Base-by-base conservation (phyloP, 1,140 invertebrate genomes). In the Brachionus plicatilis region DNA sequence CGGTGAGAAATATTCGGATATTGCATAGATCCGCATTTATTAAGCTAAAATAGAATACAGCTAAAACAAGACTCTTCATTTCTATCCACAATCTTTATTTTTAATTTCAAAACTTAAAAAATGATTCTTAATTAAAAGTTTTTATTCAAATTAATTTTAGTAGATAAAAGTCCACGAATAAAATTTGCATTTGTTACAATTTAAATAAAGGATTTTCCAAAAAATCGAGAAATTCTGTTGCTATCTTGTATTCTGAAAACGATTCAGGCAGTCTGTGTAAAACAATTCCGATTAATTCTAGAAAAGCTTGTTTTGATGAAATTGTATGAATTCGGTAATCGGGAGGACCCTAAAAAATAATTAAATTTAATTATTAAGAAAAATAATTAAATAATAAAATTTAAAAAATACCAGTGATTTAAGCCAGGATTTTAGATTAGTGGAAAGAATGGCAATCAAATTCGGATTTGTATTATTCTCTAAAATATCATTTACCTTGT, bases 231-330 rank as follows among this genome's bases (percentile, higher is more conserved):
- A 82, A 65, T 33, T 82, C 79, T 37, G 60, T 56, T 65, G 79
- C 79, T 65, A 82, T 82, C 43, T 82, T 82, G 11, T 82, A 82
- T 24, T 82, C 79, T n/a, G 79, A 60, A 65, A 82, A 82, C 41
- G 79, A 65, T 24, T 82, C 79, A 24, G 79, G 79, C 37, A 82
- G 14, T 82, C 65, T 82, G 53, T 82, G 56, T 29, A 82, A 29
- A 82, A 82, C 79, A 33, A 82, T 68, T 6, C 79, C 79, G 37
- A 82, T 82, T 60, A 82, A 68, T 82, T 66, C 79, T 43, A 82
- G 27, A 65, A 82, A 41, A 4, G 79, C 79, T 68, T 82, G 79
- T 68, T 82, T 82, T 65, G 50, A 43, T 47, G 33, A 41, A 65
- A 68, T 82, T 41, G 53, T 65, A 47, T 82, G 24, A 65, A 82